phyloP scores from a whole-genome alignment of 2,888 invertebrate genomes.

The Chrysolina oricalcia region DNA sequence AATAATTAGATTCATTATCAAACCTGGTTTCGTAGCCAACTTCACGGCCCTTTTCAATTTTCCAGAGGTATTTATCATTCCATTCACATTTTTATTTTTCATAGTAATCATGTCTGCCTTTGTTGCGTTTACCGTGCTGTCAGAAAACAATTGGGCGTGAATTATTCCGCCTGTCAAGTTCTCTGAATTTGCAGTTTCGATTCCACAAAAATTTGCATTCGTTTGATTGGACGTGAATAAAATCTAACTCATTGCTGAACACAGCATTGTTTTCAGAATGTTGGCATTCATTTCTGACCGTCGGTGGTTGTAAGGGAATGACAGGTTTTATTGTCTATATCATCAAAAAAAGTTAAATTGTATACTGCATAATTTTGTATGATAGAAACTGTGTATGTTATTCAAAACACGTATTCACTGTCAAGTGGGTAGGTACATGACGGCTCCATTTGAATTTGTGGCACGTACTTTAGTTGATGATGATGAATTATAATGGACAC shows the following conservation, averaged over 20 bases:
- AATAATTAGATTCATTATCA: conserved; percentile 66
- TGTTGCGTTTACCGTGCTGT: background rate
- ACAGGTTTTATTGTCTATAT: background rate
- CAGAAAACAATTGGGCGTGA: conserved; percentile 22
- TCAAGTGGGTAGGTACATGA: background rate
- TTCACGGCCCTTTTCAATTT: conserved; percentile 40
- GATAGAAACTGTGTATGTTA: background rate
- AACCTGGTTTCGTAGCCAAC: conserved; percentile 63
- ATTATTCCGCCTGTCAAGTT: conserved; percentile 6
- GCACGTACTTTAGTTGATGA: no score
- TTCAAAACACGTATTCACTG: background rate
- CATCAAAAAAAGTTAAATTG: background rate
- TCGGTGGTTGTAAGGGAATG: background rate
- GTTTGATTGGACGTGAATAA: background rate
- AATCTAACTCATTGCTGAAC: conserved; percentile 12
- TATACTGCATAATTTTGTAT: background rate
- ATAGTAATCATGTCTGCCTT: background rate
- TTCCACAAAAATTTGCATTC: conserved; percentile 26
- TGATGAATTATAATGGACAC: no score
- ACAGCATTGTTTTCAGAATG: background rate
- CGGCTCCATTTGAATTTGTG: background rate
- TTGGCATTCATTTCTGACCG: conserved; percentile 9
- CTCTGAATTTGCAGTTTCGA: conserved; percentile 11
- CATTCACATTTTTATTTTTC: conserved; percentile 16
- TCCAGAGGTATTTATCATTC: conserved; percentile 5